These are phyloP conservation scores for Opisthocomus hoazin DNA, from an alignment of 2,113 vertebrate genomes.

Conservation along the genomic window DNA sequence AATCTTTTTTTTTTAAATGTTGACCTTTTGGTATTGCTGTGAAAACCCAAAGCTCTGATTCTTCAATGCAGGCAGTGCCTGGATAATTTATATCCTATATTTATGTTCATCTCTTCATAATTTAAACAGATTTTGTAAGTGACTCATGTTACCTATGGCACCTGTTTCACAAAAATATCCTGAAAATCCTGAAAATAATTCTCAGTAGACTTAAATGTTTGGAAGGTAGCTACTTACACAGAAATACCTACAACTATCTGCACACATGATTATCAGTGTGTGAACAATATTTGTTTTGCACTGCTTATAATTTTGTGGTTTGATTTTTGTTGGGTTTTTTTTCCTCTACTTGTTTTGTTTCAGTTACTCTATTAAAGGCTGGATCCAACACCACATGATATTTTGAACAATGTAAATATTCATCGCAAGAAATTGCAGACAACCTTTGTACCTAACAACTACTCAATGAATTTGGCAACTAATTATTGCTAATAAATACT, in stretches of 20 bases:
- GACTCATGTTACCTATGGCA: background rate
- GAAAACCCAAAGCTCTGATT: background rate
- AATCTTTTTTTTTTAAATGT: background rate
- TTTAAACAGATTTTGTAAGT: background rate
- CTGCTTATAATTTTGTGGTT: background rate
- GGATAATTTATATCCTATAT: background rate
- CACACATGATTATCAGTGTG: background rate
- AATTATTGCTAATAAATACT: background rate
- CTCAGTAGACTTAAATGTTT: background rate
- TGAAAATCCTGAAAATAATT: background rate
- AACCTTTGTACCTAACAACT: background rate
- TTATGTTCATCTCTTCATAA: background rate
- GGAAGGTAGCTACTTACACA: background rate
- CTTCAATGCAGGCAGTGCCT: background rate
- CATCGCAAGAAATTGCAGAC: background rate
- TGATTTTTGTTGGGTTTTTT: background rate
- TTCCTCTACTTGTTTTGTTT: background rate
- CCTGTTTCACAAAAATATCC: background rate
- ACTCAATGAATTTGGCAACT: background rate
- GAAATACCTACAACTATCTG: background rate
- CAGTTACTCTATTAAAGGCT: background rate
- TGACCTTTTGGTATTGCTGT: background rate
- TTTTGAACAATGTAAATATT: slow-evolving; percentile 12
- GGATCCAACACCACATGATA: background rate
- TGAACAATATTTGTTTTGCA: background rate